phyloP scores from a whole-genome alignment of 1,140 invertebrate genomes.

The Achroia grisella region DNA sequence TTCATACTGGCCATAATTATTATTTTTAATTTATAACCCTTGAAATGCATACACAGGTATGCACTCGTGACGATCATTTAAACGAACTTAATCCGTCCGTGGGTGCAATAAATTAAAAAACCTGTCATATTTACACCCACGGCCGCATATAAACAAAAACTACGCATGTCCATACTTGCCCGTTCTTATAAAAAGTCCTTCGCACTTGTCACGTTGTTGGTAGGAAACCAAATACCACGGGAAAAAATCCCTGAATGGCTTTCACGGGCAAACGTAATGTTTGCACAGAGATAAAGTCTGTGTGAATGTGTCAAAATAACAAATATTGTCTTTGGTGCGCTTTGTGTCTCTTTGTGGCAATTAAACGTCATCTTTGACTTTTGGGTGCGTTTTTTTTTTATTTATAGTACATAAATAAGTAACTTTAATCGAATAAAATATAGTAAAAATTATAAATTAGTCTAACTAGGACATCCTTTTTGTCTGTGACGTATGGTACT shows the following conservation, averaged over 20 bases:
- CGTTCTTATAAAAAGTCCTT: slow-evolving; percentile 51
- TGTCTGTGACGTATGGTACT: no score
- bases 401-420: no score
- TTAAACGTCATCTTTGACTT: slow-evolving; percentile 23
- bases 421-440: no score
- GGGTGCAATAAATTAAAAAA: slow-evolving; percentile 19
- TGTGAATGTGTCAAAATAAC: slow-evolving; percentile 72
- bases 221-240: slow-evolving; percentile 58
- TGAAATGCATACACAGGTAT: no score
- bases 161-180: slow-evolving; percentile 45
- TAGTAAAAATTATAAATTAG: no score
- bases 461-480: no score
- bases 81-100: slow-evolving; percentile 13
- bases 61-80: slow-evolving; percentile 1
- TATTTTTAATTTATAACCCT: no score
- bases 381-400: slow-evolving; percentile 5
- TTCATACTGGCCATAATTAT: no score
- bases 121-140: slow-evolving; percentile 2
- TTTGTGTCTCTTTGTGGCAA: slow-evolving; percentile 35
- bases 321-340: slow-evolving; percentile 59
- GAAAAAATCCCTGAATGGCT: slow-evolving; percentile 62
- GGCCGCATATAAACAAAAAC: slow-evolving; percentile 10
- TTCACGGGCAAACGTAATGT: slow-evolving; percentile 67
- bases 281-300: slow-evolving; percentile 66
- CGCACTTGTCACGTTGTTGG: slow-evolving; percentile 67